These are phyloP conservation scores for Platyscapa corneri DNA, from an alignment of 1,140 invertebrate genomes.

Conservation along the genomic window DNA sequence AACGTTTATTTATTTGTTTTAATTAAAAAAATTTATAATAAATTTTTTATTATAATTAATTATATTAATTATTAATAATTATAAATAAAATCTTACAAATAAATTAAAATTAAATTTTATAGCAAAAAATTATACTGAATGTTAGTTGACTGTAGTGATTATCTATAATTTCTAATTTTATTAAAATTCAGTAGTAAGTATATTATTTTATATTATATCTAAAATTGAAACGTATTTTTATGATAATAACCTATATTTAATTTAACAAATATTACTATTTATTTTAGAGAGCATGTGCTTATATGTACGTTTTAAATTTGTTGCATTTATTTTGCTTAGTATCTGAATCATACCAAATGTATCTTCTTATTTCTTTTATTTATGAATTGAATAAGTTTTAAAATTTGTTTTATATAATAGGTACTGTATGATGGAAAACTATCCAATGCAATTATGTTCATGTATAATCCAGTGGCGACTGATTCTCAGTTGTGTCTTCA, in stretches of 20 bases:
- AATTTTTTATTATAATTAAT: too few relatives aligned
- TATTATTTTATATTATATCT: neutral
- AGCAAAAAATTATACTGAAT: too few relatives aligned
- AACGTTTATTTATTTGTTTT: too few relatives aligned
- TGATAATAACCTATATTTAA: neutral
- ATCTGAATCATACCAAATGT: too few relatives aligned
- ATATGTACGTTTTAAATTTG: neutral
- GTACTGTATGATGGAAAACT: slow-evolving; percentile 98
- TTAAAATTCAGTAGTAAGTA: neutral
- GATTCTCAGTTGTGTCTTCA: slow-evolving; percentile 98
- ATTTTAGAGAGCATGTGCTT: neutral
- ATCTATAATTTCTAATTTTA: neutral
- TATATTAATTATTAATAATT: too few relatives aligned
- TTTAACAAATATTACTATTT: neutral
- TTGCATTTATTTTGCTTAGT: neutral
- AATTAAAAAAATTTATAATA: too few relatives aligned
- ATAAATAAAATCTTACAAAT: too few relatives aligned
- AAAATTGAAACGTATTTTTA: too few relatives aligned
- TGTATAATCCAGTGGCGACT: slow-evolving; percentile 99
- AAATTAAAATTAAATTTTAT: too few relatives aligned
- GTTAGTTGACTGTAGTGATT: too few relatives aligned
- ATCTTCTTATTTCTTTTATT: too few relatives aligned
- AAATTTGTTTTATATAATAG: slow-evolving; percentile 72
- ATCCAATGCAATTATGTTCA: slow-evolving; percentile 97
- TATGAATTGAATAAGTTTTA: neutral